Evolutionary conservation across 2,888 invertebrate species (phyloP).

Genomic region (Drosophila crucigera): DNA sequence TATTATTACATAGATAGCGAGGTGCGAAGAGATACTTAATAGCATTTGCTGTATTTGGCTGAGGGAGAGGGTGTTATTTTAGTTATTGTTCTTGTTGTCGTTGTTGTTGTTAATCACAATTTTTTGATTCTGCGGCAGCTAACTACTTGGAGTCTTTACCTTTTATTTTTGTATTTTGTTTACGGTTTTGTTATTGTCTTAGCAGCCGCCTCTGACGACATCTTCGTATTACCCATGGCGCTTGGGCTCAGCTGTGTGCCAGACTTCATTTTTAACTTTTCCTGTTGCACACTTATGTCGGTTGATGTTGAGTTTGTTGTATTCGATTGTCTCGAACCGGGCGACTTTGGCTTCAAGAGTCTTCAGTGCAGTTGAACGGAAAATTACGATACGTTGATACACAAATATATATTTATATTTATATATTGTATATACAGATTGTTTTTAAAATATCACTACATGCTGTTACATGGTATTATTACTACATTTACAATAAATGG

Average conservation of each 20-base stretch:
- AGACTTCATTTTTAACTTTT: constrained; percentile 69
- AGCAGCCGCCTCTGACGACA: constrained; percentile 10
- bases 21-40: constrained; percentile 23
- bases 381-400: constrained; percentile 40
- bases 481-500: constrained; percentile 41
- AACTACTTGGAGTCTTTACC: constrained; percentile 31
- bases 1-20: constrained; percentile 23
- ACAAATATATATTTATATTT: constrained; percentile 21
- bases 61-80: not conserved
- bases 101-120: constrained; percentile 34
- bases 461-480: constrained; percentile 22
- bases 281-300: constrained; percentile 60
- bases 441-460: constrained; percentile 16
- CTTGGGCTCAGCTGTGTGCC: constrained; percentile 2
- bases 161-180: constrained; percentile 26
- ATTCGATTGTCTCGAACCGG: constrained; percentile 71
- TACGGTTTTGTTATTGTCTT: constrained; percentile 29
- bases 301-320: constrained; percentile 79
- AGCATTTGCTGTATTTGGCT: constrained; percentile 16
- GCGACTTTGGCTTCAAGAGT: constrained; percentile 69
- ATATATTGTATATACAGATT: constrained; percentile 3
- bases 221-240: constrained; percentile 28
- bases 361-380: constrained; percentile 57
- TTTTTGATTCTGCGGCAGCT: not conserved
- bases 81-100: constrained; percentile 17